phyloP scores from a whole-genome alignment of 2,888 invertebrate species.

The Andrena dorsata region DNA sequence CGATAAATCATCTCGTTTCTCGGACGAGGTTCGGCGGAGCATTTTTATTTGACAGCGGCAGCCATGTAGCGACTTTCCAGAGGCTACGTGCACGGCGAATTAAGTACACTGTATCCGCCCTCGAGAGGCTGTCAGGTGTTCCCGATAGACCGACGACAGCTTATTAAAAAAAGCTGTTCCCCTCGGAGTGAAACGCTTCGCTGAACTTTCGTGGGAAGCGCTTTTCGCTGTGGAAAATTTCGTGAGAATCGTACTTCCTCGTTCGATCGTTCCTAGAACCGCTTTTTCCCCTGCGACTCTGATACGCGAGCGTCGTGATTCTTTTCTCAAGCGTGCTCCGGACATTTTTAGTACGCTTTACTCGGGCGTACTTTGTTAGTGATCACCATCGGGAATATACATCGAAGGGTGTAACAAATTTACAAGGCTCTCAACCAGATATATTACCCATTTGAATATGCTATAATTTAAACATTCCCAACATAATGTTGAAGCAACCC shows the following conservation, averaged over 20 bases:
- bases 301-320: background rate
- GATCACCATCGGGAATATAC: no score
- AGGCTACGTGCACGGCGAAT: constrained; percentile 68
- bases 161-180: constrained; percentile 58
- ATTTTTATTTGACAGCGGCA: constrained; percentile 72
- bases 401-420: no score
- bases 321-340: background rate
- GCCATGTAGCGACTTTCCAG: constrained; percentile 66
- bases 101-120: constrained; percentile 57
- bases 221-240: constrained; percentile 46
- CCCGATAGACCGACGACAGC: constrained; percentile 53
- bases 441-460: no score
- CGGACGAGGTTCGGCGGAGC: constrained; percentile 61
- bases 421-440: no score
- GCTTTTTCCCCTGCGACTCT: background rate
- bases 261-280: constrained; percentile 7
- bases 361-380: no score
- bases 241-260: constrained; percentile 47
- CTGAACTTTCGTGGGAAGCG: constrained; percentile 43
- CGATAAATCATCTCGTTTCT: constrained; percentile 74
- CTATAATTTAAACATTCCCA: no score
- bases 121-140: constrained; percentile 61
- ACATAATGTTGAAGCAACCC: no score
- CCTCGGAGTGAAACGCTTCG: constrained; percentile 17
- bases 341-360: background rate